Conservation (phyloP, 2,113 vertebrate species). For the Plotosus lineatus region DNA sequence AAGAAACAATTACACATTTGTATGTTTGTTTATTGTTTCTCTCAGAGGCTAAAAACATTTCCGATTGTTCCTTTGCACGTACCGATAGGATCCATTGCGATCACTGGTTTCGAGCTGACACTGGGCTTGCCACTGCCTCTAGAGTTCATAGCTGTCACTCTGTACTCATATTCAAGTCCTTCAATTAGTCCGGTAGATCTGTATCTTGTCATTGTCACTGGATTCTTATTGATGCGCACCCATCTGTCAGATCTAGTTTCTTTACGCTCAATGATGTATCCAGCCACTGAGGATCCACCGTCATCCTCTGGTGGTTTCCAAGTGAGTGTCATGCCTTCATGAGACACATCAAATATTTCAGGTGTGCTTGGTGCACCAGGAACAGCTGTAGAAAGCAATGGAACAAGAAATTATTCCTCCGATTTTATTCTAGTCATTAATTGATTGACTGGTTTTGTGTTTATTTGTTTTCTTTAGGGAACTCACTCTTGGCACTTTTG, state of each 20-base stretch:
- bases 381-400: slow-evolving; percentile 73
- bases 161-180: slow-evolving; percentile 92
- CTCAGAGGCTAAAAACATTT: not conserved
- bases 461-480: not conserved
- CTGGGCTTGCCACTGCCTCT: slow-evolving; percentile 93
- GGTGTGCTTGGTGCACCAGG: slow-evolving; percentile 88
- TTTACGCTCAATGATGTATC: slow-evolving; percentile 95
- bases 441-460: not conserved
- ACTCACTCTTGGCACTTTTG: slow-evolving; percentile 94
- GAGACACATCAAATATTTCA: slow-evolving; percentile 88
- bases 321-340: slow-evolving; percentile 95
- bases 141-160: slow-evolving; percentile 91
- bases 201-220: slow-evolving; percentile 96
- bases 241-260: slow-evolving; percentile 91
- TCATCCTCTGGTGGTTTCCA: slow-evolving; percentile 92
- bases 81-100: slow-evolving; percentile 98
- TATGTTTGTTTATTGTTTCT: not conserved
- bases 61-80: slow-evolving; percentile 55
- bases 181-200: slow-evolving; percentile 93
- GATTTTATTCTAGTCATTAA: not conserved
- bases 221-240: slow-evolving; percentile 91
- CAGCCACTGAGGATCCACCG: slow-evolving; percentile 85
- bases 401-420: slow-evolving; percentile 4
- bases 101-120: slow-evolving; percentile 80
- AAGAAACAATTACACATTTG: not conserved